Evolutionary conservation across 1,140 invertebrate genomes (phyloP).

Genomic region (Cyrtorhinus lividipennis): DNA sequence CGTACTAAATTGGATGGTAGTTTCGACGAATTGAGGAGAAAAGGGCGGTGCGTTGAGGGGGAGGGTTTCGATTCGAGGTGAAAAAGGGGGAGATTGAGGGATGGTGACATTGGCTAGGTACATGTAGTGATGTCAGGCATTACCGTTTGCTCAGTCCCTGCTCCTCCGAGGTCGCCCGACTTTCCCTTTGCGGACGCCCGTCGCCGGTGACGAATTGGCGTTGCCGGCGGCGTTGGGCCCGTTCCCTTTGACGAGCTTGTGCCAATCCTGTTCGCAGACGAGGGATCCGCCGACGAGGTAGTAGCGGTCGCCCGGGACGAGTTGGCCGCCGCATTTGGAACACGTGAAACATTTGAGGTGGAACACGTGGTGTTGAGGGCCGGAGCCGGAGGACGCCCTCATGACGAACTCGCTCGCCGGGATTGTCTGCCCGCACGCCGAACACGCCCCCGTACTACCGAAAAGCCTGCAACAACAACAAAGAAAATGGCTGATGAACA

Average conservation of each 20-base stretch:
- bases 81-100: neutral
- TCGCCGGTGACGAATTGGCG: constrained; percentile 37
- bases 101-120: neutral
- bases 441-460: constrained; percentile 68
- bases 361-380: constrained; percentile 49
- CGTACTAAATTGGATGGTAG: too few relatives aligned
- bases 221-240: constrained; percentile 36
- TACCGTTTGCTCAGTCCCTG: constrained; percentile 48
- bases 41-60: too few relatives aligned
- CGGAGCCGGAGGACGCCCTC: constrained; percentile 41
- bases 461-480: constrained; percentile 74
- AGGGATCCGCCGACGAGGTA: constrained; percentile 68
- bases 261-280: constrained; percentile 84
- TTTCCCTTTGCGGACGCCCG: constrained; percentile 61
- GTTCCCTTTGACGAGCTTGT: constrained; percentile 60
- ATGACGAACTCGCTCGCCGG: constrained; percentile 83
- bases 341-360: constrained; percentile 89
- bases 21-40: too few relatives aligned
- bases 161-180: constrained; percentile 47
- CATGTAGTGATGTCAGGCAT: neutral
- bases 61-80: too few relatives aligned
- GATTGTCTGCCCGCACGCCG: constrained; percentile 76
- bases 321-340: constrained; percentile 72
- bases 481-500: too few relatives aligned
- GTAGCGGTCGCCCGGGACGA: constrained; percentile 79